Conservation (phyloP, 30 jellyfish, hydroid and myxozoan genomes). For the Haliclystus octoradiatus region DNA sequence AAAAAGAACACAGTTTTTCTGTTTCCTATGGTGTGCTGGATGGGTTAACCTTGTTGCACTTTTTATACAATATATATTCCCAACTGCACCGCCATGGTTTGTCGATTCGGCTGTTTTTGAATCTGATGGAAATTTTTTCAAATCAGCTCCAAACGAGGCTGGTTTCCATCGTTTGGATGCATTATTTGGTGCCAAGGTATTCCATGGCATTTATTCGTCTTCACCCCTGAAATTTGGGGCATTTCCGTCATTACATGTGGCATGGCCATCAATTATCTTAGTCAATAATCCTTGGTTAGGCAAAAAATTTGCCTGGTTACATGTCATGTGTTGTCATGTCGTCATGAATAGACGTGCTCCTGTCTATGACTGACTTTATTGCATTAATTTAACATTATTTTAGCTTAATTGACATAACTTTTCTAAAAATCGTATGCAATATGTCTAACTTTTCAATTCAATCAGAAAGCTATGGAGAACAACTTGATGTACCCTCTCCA, state of each 20-base stretch:
- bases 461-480: too few relatives aligned
- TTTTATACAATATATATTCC: slow-evolving; percentile 62
- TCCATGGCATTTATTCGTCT: slow-evolving; percentile 84
- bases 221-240: slow-evolving; percentile 97
- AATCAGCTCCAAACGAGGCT: slow-evolving; percentile 87
- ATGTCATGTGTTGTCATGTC: too few relatives aligned
- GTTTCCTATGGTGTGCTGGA: slow-evolving; percentile 98
- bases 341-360: too few relatives aligned
- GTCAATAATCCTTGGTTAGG: slow-evolving; percentile 92
- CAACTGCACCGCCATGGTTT: slow-evolving; percentile 99
- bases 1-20: slow-evolving; percentile 41
- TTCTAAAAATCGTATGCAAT: too few relatives aligned
- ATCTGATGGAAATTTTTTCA: slow-evolving; percentile 60
- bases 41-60: slow-evolving; percentile 81
- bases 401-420: too few relatives aligned
- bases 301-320: slow-evolving; percentile 94
- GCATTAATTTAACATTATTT: too few relatives aligned
- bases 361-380: too few relatives aligned
- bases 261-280: slow-evolving; percentile 89
- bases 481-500: too few relatives aligned
- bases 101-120: slow-evolving; percentile 96
- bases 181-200: slow-evolving; percentile 54
- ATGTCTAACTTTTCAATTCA: too few relatives aligned
- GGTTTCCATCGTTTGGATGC: slow-evolving; percentile 97
- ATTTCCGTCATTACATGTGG: slow-evolving; percentile 94